Evolutionary conservation across 2,888 invertebrate genomes (phyloP), one percentile per base, ranked within the genome.

Genomic region (Crepidodera aurea): DNA sequence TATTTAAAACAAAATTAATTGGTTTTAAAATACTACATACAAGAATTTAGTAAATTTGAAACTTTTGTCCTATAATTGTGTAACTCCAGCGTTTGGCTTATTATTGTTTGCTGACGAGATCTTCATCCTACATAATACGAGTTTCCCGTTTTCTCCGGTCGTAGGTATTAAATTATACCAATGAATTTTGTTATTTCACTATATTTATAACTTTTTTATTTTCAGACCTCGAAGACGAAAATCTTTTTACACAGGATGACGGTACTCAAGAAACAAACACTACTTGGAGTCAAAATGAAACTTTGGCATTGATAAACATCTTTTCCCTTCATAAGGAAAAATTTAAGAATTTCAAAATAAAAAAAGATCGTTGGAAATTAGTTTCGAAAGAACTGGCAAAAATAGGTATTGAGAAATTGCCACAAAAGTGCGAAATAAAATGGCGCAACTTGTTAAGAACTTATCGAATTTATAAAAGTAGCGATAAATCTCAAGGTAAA

Each of bases 401-500:
- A 54, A 65, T 65, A n/a, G 65, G 61, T 22, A 62, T 65, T 15
- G 42, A 65, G 15, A 65, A 65, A 34, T 51, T 58, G 40, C 65
- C 65, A 7, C 34, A 51, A 32, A 65, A 65, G 59, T 65, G 65
- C 46, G 65, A 65, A 56, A 65, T 60, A 3, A 65, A 65, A 39
- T 65, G 65, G 65, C 57, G 61, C 13, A 65, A 65, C 34, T 44
- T 65, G 13, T 16, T 65, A 22, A 51, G 65, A 32, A 46, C 59
- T 1, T 65, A 65, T 40, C 40, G 65, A 32, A 55, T 51, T 10
- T 61, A 59, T 12, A 65, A 62, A 51, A 44, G 16, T 19, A 51
- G 50, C 1, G 48, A 61, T n/a, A 61, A 51, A 22, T 53, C 44
- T 7, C 61, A 51, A 19, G 61, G 60, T 7, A 65, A 65, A 12